Evolutionary conservation across 2,113 vertebrate genomes (phyloP), one percentile per base, ranked within the genome.

Genomic region (Oncorhynchus clarkii): DNA sequence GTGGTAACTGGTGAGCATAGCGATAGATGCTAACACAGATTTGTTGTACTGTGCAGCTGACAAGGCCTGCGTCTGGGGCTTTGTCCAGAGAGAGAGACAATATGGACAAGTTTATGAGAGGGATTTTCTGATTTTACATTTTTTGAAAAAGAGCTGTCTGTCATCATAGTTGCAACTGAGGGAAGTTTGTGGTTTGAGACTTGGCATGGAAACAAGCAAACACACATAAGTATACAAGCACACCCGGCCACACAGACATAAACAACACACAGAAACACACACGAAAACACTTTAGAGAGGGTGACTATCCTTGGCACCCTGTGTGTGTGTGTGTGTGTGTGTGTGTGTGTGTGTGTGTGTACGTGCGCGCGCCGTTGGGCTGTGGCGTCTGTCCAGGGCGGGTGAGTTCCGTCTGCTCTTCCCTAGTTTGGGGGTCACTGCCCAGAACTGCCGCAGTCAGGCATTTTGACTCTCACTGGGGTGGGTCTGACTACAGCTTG

Each of bases 131-230:
- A 59, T 62, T 74, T 12, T 12, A 71, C 7, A 39, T 69, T 71
- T 76, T 76, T 72, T 48, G n/a, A 65, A 62, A 45, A 71, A 79
- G 62, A 76, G 73, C 20, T 34, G 60, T 81, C 27, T 34, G 64
- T 78, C 70, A 81, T 74, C 75, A 78, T 77, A 81, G 73, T 22
- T 80, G 73, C 76, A 80, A 70, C 72, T 78, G 77, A 78, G 85
- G 79, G 85, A 78, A 71, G 71, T 72, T 48, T 87, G 88, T 79
- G 74, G 85, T 70, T 83, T 70, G 72, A 71, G 73, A 78, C 77
- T 74, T 81, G 83, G 87, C 77, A 81, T 72, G 66, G 48, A 80
- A 80, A 72, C 66, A 83, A 6, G 84, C 80, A 68, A 66, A 67
- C 20, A 74, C 60, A 64, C 59, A 75, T 65, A 24, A 75, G 27